A percentile compares a stretch with the other conserved stretches of the same genome.
Evolutionary conservation across 2,888 invertebrate species (phyloP).

Genomic region (Unio delphinus): DNA sequence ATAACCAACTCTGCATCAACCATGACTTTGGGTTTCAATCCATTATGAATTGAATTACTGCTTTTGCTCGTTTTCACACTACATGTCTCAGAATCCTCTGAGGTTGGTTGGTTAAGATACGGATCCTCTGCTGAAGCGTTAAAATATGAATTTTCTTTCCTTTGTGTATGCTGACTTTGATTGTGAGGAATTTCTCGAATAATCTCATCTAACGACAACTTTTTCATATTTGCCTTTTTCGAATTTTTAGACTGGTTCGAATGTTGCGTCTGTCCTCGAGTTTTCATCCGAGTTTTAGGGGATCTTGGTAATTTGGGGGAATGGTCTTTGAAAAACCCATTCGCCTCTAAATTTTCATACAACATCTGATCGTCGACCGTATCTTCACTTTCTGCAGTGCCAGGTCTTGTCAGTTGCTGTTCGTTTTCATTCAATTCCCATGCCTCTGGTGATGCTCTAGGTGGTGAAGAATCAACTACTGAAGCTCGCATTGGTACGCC

Average conservation of each 20-base stretch:
- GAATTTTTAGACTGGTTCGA: conserved; percentile 17
- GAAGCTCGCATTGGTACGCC: conserved; percentile 60
- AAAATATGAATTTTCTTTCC: conserved; percentile 31
- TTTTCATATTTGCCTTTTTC: conserved; percentile 22
- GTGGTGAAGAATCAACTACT: conserved; percentile 39
- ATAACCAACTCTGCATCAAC: conserved; percentile 53
- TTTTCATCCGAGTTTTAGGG: conserved; percentile 15
- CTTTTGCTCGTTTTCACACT: conserved; percentile 42
- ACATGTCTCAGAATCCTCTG: conserved; percentile 49
- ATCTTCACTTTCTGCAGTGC: conserved; percentile 29
- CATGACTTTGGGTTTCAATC: conserved; percentile 30
- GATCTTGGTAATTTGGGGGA: conserved; percentile 28
- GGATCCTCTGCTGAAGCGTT: conserved; percentile 38
- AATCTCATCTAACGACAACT: conserved; percentile 50
- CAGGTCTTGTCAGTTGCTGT: conserved; percentile 20
- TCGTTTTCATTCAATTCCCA: conserved; percentile 19
- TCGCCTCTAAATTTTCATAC: conserved; percentile 46
- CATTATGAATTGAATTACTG: conserved; percentile 27
- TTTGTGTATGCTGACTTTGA: conserved; percentile 20
- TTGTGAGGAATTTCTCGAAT: conserved; percentile 49
- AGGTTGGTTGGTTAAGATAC: conserved; percentile 44
- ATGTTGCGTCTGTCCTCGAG: conserved; percentile 11
- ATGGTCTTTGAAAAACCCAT: conserved; percentile 43
- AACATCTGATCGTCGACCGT: conserved; percentile 39
- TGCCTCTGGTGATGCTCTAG: conserved; percentile 5